Base-by-base conservation (phyloP, 2,888 invertebrate species). In the Carabus problematicus region DNA sequence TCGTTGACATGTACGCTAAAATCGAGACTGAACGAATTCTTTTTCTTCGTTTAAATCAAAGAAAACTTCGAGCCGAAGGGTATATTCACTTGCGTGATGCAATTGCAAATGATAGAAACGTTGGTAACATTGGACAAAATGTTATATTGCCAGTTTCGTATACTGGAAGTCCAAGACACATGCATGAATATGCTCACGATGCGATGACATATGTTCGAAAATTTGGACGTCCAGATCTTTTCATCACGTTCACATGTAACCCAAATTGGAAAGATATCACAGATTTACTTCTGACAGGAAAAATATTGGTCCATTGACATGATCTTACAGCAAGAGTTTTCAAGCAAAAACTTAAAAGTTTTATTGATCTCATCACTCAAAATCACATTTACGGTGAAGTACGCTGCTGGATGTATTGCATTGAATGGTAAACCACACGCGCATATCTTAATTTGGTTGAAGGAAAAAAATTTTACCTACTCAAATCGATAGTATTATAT, bases 361-460 rank as follows among this genome's bases (percentile, higher is more conserved):
- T 76, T 8, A 75, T 75, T 42, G 60, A 70, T 61, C 68, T 71
- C 29, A 72, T 75, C 41, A 71, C 70, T 29, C 76, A 76, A 59
- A 41, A 42, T 54, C 39, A 64, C 40, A 69, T 75, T 14, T 76
- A 76, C 70, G 77, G 78, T 9, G 60, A 56, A n/a, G 66, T 70
- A 11, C 70, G 71, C 43, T 77, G 77, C 64, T 75, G 72, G 71
- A 73, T 79, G 76, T 78, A 77, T 64, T 75, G 76, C 8, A 54
- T 77, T 41, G 75, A 77, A 70, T 76, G 77, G 75, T 76, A 76
- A 72, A 74, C 77, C 77, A 63, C 76, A 78, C 73, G 75, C 75
- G 39, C 77, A 76, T 64, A 76, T 77, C 75, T 72, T 76, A 58
- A 63, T 78, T 62, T 78, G 76, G 74, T 64, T 79, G n/a, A 55